Evolutionary conservation across 1,140 invertebrate species (phyloP).

Genomic region (Meloidogyne chitwoodi): DNA sequence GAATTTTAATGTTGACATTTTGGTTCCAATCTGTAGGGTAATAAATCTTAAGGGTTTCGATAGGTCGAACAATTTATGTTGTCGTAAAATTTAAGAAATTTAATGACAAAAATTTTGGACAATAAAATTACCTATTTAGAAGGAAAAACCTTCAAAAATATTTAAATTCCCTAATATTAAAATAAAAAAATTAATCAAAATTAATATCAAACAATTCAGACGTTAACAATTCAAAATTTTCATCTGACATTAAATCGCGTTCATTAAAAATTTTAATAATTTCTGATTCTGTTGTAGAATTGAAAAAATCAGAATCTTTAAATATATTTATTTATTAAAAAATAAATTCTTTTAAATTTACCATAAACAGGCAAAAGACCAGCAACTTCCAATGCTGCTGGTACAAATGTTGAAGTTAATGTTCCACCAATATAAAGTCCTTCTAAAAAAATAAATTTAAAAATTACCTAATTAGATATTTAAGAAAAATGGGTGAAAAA

Average conservation of each 20-base stretch:
- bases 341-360: slow-evolving; percentile 19
- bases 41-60: no score
- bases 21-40: no score
- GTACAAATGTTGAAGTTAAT: slow-evolving; percentile 20
- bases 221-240: slow-evolving; percentile 31
- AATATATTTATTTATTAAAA: neutral
- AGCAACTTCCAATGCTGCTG: slow-evolving; percentile 53
- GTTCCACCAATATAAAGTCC: neutral
- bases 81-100: no score
- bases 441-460: neutral
- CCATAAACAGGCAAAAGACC: slow-evolving; percentile 56
- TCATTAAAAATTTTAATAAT: slow-evolving; percentile 48
- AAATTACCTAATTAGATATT: no score
- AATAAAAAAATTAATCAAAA: no score
- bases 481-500: no score
- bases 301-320: slow-evolving; percentile 48
- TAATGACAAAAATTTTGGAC: no score
- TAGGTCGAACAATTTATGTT: no score
- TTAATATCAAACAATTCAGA: neutral
- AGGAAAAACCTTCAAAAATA: no score
- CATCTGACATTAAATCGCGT: slow-evolving; percentile 42
- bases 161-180: no score
- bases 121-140: no score
- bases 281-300: slow-evolving; percentile 38
- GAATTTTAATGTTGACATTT: no score